Base-by-base conservation (phyloP, 2,888 invertebrate species). In the Eristalis intricaria region DNA sequence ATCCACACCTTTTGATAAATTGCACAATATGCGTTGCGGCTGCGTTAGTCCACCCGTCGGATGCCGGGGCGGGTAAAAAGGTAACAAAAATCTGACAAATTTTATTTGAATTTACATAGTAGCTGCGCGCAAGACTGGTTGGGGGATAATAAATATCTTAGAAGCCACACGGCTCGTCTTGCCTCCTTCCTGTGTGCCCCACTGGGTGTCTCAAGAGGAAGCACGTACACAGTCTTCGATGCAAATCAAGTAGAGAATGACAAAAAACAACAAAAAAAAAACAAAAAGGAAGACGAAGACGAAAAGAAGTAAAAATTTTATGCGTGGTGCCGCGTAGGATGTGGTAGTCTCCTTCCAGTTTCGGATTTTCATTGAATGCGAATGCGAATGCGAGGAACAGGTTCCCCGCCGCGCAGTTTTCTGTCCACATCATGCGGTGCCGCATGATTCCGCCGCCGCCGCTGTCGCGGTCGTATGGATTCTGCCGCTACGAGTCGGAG, bases 31-130 rank as follows among this genome's bases (percentile, higher is more conserved):
- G 71, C 76, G 71, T 80, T 68, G 50, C 60, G 38, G 56, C 63
- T 64, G 78, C 77, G 70, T 70, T 56, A 38, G 40, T 15, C 58
- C 19, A 40, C n/a, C 15, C 19, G 26, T 11, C 29, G 29, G 58
- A 38, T 15, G 60, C 23, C 8, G 23, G 15, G 19, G 56, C 4
- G 22, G 15, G 19, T n/a, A 22, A 19, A 22, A 43, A 15, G 29
- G 40, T 23, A 35, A 19, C 22, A 22, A 22, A 65, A 35, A 76
- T 76, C 81, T 71, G 68, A 81, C 84, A 85, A 80, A 85, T 85
- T 80, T 61, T 81, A 85, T 81, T 85, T 64, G 76, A 86, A 86
- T 86, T 86, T 86, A 78, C 75, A 81, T 74, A 82, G 82, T 40
- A 40, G 77, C 78, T 78, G 74, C 70, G 74, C 70, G 77, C 74